Conservation (phyloP, 2,113 vertebrate species). For the Emydura subglobosa region DNA sequence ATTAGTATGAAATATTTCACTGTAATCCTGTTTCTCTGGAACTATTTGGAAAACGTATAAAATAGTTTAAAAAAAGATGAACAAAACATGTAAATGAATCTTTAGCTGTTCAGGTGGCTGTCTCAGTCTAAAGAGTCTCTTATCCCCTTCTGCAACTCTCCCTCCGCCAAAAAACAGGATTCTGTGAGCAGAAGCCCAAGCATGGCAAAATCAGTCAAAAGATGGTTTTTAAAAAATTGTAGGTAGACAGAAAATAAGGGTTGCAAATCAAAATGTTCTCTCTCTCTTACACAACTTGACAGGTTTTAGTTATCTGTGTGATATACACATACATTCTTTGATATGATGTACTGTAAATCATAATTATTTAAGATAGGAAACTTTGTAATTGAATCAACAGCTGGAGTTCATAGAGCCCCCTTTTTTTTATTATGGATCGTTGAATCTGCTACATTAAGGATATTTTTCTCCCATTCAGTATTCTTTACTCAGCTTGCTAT, state of each 20-base stretch:
- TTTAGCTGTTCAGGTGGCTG: background rate
- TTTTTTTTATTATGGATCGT: background rate
- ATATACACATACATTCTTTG: background rate
- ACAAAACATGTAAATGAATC: background rate
- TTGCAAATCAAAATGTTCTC: background rate
- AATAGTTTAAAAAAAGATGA: background rate
- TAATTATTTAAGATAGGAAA: background rate
- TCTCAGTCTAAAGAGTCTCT: background rate
- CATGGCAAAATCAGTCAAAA: background rate
- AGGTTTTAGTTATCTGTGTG: rapidly evolving
- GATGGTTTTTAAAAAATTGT: background rate
- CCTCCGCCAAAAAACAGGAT: background rate
- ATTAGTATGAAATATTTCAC: background rate
- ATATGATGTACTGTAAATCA: background rate
- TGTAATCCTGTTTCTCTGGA: background rate
- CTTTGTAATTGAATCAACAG: background rate
- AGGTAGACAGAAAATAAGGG: background rate
- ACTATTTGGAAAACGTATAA: background rate
- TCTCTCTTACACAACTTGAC: background rate
- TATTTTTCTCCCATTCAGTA: background rate
- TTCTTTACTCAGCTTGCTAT: background rate
- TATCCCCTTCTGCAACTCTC: background rate
- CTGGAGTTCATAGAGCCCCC: background rate
- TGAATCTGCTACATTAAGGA: background rate
- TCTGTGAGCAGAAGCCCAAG: background rate